Evolutionary conservation across 2,113 vertebrate species (phyloP).

Genomic region (Cromileptes altivelis): DNA sequence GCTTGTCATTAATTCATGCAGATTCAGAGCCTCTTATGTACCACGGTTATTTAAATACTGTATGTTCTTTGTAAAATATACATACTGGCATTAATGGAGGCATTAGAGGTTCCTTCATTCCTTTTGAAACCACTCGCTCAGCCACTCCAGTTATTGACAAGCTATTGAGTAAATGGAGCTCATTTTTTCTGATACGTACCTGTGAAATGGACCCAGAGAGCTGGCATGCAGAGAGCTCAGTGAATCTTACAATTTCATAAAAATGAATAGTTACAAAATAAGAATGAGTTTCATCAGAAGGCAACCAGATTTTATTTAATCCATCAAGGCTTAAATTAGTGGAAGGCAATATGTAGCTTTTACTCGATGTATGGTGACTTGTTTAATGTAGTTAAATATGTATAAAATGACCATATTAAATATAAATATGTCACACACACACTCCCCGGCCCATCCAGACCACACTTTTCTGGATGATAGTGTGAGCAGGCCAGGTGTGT

Average conservation of each 20-base stretch:
- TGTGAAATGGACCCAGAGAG: neutral
- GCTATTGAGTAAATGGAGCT: constrained; percentile 25
- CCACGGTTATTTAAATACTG: constrained; percentile 67
- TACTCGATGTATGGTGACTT: too few relatives aligned
- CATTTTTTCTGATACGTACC: constrained; percentile 32
- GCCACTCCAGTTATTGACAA: constrained; percentile 47
- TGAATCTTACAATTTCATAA: neutral
- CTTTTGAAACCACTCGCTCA: constrained; percentile 70
- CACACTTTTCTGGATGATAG: too few relatives aligned
- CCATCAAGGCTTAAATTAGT: neutral
- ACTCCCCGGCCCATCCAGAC: too few relatives aligned
- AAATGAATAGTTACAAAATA: constrained; percentile 1
- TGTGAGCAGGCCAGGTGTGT: too few relatives aligned
- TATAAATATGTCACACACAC: too few relatives aligned
- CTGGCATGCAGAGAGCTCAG: neutral
- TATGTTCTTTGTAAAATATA: constrained; percentile 69
- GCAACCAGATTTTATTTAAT: neutral
- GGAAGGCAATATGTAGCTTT: too few relatives aligned
- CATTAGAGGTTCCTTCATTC: constrained; percentile 72
- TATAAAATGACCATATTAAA: too few relatives aligned
- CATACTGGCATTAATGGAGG: constrained; percentile 69
- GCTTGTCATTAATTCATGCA: constrained; percentile 80
- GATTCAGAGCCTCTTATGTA: constrained; percentile 65
- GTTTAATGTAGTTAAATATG: too few relatives aligned
- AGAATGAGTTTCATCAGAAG: neutral